A percentile compares a stretch with the other conserved stretches of the same genome.
phyloP scores from a whole-genome alignment of 2,113 vertebrate species.

The Pavo muticus region DNA sequence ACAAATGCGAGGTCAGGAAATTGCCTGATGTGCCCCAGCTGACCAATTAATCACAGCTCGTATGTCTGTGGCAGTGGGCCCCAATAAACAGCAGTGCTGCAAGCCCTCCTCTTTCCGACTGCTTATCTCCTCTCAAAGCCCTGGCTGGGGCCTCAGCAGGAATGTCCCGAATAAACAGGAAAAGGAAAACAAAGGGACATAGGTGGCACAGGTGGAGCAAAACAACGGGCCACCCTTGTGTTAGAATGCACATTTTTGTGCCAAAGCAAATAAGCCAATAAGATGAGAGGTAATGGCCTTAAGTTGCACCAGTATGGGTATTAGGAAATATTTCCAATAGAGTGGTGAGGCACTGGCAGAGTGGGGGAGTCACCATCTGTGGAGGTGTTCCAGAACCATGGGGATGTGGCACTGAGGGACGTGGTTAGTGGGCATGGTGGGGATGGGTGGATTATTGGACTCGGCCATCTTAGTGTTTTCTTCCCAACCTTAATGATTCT shows the following conservation, averaged over 20 bases:
- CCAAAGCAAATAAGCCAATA: neutral
- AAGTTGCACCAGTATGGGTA: no score
- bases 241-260: neutral
- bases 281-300: no score
- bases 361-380: no score
- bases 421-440: no score
- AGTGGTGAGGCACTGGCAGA: no score
- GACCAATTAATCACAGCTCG: neutral
- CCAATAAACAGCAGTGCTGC: neutral
- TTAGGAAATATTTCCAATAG: no score
- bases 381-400: no score
- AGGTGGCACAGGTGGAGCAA: neutral
- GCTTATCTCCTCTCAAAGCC: neutral
- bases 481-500: no score
- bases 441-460: no score
- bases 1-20: slow-evolving; percentile 5
- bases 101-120: neutral
- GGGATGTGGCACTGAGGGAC: no score
- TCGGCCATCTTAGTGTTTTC: no score
- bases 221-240: rapidly evolving
- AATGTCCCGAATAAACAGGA: neutral
- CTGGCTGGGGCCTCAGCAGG: neutral
- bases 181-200: neutral
- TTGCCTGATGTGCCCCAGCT: neutral
- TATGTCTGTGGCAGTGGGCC: neutral